Base-by-base conservation (phyloP, 2,113 vertebrate genomes). In the Chauna torquata region DNA sequence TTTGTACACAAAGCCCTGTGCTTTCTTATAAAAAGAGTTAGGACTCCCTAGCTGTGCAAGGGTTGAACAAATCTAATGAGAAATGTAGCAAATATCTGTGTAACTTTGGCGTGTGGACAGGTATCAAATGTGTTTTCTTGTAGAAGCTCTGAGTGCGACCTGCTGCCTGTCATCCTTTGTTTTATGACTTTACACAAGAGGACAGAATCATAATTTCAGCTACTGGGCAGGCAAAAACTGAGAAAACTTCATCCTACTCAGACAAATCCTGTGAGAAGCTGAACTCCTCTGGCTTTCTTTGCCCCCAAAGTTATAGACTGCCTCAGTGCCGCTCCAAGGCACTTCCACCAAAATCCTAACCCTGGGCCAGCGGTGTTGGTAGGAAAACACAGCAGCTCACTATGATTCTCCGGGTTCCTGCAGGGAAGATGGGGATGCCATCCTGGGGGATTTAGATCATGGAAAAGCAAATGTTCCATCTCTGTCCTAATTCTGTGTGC, bases 181-280 rank as follows among this genome's bases (percentile, higher is more conserved):
- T 94, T 86, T 82, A 76, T 34, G 86, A 55, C 32, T 84, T 79
- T 65, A 20, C 54, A 55, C 36, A 34, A 42, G 57, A 52, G 77
- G 72, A 52, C 90, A 88, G 8, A 85, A 94, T 61, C 25, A 27
- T 42, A 16, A 85, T 70, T 91, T 85, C 58, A 88, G 65, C 70
- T 89, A 47, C 84, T 47, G 49, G 57, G 58, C 55, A 87, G 58
- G 36, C 4, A 86, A 70, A 85, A 54, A 59, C 15, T 64, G 84
- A 91, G 84, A 57, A 72, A 90, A 70, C 1, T 30, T 72, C 13
- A 66, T 57, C 9, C 30, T n/a, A 7, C 28, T 22, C 49, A 27
- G 49, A 76, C 6, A 79, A 82, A 87, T 65, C 19, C 30, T 66
- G 22, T 10, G 16, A 86, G 52, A 84, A 79, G 81, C 16, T 5